Base-by-base conservation (phyloP, 2,113 vertebrate genomes). In the Spea multiplicata region DNA sequence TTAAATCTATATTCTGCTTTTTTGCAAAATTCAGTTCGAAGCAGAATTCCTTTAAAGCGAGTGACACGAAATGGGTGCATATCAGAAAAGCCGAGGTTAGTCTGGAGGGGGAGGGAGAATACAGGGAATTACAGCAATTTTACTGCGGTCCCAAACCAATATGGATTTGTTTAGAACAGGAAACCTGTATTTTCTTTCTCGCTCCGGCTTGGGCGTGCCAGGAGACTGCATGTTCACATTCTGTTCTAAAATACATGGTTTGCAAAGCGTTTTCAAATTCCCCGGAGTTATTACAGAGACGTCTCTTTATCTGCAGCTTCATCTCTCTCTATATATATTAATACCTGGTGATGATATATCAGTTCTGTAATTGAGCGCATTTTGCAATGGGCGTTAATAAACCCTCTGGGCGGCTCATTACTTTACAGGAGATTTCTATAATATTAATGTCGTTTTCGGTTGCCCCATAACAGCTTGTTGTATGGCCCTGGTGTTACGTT, bases 91-190 rank as follows among this genome's bases (percentile, higher is more conserved):
- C 30, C 30, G 30, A 30, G 30, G 30, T 30, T 30, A 30, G 30
- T 30, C 30, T 30, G 30, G 8, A 59, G 55, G 55, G 55, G 50
- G 9, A 59, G 55, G 47, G 47, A 68, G 65, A 68, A 68, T 44
- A 48, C 3, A 16, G 44, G 59, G 46, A 61, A 61, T 70, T n/a
- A 49, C 52, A 48, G 78, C 52, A 50, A 59, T 59, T 48, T 65
- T 73, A 65, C 68, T 47, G 50, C 59, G 71, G 16, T 74, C 71
- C 62, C 71, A 61, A 55, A 61, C 78, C 71, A 80, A 61, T 74
- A 68, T 80, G 78, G 71, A 50, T 74, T 80, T 80, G 65, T 80
- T 74, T 74, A 80, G 78, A 74, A 80, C 71, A 80, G 78, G 78
- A 80, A 74, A 74, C 78, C 78, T 74, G 78, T 68, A 80, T 80